phyloP scores from a whole-genome alignment of 2,113 vertebrate species.

The Anarhynchus alexandrinus region DNA sequence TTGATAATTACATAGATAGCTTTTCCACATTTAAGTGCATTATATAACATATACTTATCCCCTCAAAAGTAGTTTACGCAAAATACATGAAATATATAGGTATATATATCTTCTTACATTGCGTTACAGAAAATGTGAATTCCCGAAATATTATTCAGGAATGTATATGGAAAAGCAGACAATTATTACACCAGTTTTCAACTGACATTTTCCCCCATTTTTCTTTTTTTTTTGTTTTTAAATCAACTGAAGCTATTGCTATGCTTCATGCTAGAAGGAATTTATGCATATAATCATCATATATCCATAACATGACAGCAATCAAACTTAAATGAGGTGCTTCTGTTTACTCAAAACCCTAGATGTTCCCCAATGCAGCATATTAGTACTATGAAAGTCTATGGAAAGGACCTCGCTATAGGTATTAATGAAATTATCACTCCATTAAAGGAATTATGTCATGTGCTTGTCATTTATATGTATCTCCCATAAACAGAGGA shows the following conservation, averaged over 20 bases:
- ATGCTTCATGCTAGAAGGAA: background rate
- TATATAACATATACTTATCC: background rate
- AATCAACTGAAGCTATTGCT: background rate
- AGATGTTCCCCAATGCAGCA: background rate
- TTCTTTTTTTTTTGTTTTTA: background rate
- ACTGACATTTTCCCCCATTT: accelerated
- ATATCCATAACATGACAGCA: background rate
- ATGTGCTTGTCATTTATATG: background rate
- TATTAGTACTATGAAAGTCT: background rate
- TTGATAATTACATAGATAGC: background rate
- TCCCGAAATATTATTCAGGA: background rate
- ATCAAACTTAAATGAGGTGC: background rate
- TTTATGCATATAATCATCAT: background rate
- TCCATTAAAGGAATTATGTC: background rate
- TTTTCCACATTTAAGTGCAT: background rate
- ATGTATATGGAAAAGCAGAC: background rate
- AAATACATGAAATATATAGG: background rate
- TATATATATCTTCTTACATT: background rate
- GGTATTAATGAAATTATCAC: background rate
- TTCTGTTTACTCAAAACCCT: background rate
- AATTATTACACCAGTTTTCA: background rate
- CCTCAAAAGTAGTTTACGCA: background rate
- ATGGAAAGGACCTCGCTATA: background rate
- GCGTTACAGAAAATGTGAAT: background rate
- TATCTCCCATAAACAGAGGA: background rate